A percentile compares a stretch with the other conserved stretches of the same genome.
These are phyloP conservation scores for Coremacera marginata DNA, from an alignment of 2,888 invertebrate species.

Conservation along the genomic window DNA sequence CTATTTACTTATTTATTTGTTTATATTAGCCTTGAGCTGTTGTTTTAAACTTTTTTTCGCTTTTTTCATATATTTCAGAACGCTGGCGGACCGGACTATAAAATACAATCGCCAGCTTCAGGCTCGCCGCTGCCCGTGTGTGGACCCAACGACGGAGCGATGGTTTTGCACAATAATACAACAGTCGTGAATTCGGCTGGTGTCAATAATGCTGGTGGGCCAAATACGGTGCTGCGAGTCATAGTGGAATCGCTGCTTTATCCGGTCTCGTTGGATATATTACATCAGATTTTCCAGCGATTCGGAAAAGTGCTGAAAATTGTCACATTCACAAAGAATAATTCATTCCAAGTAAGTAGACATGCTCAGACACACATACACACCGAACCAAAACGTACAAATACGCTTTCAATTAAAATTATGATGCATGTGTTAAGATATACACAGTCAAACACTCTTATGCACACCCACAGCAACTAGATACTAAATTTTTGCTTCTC, in stretches of 20 bases:
- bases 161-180: slow-evolving; percentile 70
- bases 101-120: slow-evolving; percentile 73
- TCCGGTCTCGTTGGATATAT: slow-evolving; percentile 96
- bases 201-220: slow-evolving; percentile 76
- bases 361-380: neutral
- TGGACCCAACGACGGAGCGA: slow-evolving; percentile 68
- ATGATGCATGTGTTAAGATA: slow-evolving; percentile 74
- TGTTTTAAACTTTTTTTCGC: neutral
- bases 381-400: neutral
- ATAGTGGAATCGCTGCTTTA: slow-evolving; percentile 99
- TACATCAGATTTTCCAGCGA: slow-evolving; percentile 97
- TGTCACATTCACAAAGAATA: slow-evolving; percentile 99
- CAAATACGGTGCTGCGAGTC: slow-evolving; percentile 96
- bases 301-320: slow-evolving; percentile 99
- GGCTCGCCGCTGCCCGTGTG: slow-evolving; percentile 76
- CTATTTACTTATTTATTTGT: too few species aligned
- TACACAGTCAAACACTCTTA: neutral
- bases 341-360: slow-evolving; percentile 74
- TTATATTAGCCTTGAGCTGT: too few species aligned
- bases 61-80: slow-evolving; percentile 73
- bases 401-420: neutral
- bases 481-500: neutral
- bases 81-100: slow-evolving; percentile 86
- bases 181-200: slow-evolving; percentile 63
- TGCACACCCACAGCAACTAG: neutral